Conservation (phyloP, 2,797 vertebrate genomes). For the Hozukius guyotensis region DNA sequence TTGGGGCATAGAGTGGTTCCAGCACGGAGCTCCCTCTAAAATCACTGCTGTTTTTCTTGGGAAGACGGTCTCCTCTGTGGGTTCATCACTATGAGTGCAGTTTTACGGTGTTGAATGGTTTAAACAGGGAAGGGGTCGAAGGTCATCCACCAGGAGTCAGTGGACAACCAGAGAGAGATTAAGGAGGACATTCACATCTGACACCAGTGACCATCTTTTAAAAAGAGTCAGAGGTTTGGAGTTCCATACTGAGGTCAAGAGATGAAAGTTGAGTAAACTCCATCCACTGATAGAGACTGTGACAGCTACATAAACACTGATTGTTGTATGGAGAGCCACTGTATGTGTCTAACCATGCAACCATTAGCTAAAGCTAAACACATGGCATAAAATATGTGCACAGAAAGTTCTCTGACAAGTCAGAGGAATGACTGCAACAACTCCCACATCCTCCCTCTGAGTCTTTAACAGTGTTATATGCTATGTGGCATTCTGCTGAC, state of each 20-base stretch:
- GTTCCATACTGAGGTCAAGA: neutral
- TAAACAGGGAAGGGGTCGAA: neutral
- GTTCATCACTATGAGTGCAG: neutral
- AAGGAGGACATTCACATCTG: neutral
- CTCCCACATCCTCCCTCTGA: neutral
- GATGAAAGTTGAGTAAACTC: neutral
- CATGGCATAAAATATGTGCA: neutral
- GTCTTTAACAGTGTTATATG: neutral
- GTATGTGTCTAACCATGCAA: neutral
- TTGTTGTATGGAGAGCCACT: neutral
- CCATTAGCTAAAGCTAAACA: neutral
- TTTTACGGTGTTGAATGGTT: neutral
- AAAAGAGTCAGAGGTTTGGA: neutral
- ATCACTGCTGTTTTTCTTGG: too few species aligned
- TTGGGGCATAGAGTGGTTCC: neutral
- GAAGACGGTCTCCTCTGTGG: neutral
- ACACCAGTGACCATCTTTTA: neutral
- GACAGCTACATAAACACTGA: neutral
- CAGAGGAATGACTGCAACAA: neutral
- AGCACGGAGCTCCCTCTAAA: too few species aligned
- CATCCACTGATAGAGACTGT: neutral
- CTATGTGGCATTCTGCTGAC: constrained; percentile 26
- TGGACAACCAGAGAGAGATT: neutral
- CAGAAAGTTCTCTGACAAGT: neutral
- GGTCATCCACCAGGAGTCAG: neutral